These are phyloP conservation scores for Isurus oxyrinchus DNA, from an alignment of 2,113 vertebrate genomes.

Conservation along the genomic window DNA sequence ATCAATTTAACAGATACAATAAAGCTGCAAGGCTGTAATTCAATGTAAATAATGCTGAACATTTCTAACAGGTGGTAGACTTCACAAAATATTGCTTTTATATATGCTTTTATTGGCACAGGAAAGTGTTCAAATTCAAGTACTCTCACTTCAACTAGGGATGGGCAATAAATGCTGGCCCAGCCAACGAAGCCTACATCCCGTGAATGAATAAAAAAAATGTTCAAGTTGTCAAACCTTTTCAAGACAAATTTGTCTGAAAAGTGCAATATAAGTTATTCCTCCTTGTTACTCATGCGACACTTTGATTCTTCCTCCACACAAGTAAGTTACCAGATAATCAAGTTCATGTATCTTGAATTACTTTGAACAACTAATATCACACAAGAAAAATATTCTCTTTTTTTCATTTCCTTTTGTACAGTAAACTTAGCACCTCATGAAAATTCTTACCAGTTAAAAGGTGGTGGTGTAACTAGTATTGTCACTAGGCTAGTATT, in stretches of 20 bases:
- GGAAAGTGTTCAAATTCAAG: background rate
- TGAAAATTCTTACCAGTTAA: background rate
- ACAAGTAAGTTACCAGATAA: background rate
- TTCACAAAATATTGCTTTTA: too few species aligned
- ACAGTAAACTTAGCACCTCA: too few species aligned
- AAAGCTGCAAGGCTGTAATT: background rate
- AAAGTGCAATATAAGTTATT: background rate
- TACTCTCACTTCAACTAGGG: background rate
- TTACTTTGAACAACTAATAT: background rate
- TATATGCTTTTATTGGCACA: background rate
- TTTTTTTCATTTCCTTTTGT: too few species aligned
- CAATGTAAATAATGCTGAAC: background rate
- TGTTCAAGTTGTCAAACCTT: background rate
- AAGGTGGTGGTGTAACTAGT: background rate
- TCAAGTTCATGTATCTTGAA: background rate
- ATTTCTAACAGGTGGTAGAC: background rate
- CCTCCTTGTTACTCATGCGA: background rate
- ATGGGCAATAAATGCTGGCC: too few species aligned
- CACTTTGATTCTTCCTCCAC: background rate
- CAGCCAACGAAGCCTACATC: too few species aligned
- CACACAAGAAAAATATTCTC: background rate
- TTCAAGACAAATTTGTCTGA: background rate
- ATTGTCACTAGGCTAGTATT: too few species aligned
- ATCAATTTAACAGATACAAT: background rate
- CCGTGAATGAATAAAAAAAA: too few species aligned